phyloP scores from a whole-genome alignment of 2,113 vertebrate species.

The Percopsis transmontana region DNA sequence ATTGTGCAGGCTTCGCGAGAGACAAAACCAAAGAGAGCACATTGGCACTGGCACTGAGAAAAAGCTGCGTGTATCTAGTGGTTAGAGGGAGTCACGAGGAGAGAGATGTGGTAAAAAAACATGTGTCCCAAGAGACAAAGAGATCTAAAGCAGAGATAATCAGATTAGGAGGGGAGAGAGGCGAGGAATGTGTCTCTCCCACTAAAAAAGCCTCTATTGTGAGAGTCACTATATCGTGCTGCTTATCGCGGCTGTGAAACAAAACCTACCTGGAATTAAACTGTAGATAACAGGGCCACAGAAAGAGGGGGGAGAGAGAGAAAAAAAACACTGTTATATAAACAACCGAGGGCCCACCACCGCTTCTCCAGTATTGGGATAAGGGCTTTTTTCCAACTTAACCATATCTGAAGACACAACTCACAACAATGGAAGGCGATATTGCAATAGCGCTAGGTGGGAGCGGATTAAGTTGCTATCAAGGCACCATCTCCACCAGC shows the following conservation, averaged over 20 bases:
- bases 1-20: background rate
- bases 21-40: background rate
- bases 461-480: constrained; percentile 22
- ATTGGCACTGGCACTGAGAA: background rate
- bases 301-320: background rate
- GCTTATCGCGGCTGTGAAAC: constrained; percentile 22
- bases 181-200: constrained; percentile 2
- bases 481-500: constrained; percentile 24
- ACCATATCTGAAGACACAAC: constrained; percentile 15
- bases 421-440: constrained; percentile 6
- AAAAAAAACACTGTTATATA: background rate
- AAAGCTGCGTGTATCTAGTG: background rate
- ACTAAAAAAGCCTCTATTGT: constrained; percentile 9
- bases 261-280: constrained; percentile 12
- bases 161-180: background rate
- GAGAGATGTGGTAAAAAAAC: background rate
- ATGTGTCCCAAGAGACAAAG: background rate
- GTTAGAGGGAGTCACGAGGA: background rate
- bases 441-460: background rate
- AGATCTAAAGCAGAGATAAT: constrained; percentile 18
- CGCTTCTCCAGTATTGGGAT: constrained; percentile 19
- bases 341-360: constrained; percentile 10
- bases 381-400: constrained; percentile 5
- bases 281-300: constrained; percentile 1
- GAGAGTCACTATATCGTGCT: constrained; percentile 8